These are phyloP conservation scores for Anthoscopus minutus DNA, from an alignment of 2,113 vertebrate genomes.

Conservation along the genomic window DNA sequence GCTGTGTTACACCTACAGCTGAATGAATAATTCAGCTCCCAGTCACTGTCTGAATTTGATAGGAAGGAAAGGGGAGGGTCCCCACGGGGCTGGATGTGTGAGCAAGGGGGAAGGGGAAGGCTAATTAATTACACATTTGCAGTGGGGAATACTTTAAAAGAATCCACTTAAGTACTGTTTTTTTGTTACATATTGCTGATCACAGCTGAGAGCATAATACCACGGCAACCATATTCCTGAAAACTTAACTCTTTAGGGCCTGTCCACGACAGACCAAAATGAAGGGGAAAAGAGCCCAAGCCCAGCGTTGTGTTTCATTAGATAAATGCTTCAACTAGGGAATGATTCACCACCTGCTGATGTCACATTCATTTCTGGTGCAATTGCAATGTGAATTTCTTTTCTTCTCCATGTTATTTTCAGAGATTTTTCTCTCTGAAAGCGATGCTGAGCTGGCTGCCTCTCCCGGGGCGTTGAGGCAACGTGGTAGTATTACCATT, in stretches of 20 bases:
- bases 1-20: slow-evolving; percentile 59
- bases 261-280: neutral
- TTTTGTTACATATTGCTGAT: slow-evolving; percentile 49
- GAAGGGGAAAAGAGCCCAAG: neutral
- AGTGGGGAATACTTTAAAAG: slow-evolving; percentile 78
- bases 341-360: slow-evolving; percentile 48
- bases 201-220: slow-evolving; percentile 37
- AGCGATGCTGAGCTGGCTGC: slow-evolving; percentile 22
- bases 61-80: slow-evolving; percentile 56
- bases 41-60: slow-evolving; percentile 57
- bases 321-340: neutral
- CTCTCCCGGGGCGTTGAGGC: slow-evolving; percentile 25
- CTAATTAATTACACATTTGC: slow-evolving; percentile 85
- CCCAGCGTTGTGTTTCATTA: neutral
- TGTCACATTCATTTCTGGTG: slow-evolving; percentile 3
- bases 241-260: slow-evolving; percentile 44
- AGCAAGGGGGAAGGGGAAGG: slow-evolving; percentile 56
- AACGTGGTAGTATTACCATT: slow-evolving; percentile 47
- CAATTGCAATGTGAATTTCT: slow-evolving; percentile 9
- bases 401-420: neutral
- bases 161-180: slow-evolving; percentile 62
- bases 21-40: slow-evolving; percentile 61
- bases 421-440: neutral
- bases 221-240: slow-evolving; percentile 32
- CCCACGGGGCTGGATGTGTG: slow-evolving; percentile 72